phyloP scores from a whole-genome alignment of 2,113 vertebrate genomes.

The Myrmecobius fasciatus region DNA sequence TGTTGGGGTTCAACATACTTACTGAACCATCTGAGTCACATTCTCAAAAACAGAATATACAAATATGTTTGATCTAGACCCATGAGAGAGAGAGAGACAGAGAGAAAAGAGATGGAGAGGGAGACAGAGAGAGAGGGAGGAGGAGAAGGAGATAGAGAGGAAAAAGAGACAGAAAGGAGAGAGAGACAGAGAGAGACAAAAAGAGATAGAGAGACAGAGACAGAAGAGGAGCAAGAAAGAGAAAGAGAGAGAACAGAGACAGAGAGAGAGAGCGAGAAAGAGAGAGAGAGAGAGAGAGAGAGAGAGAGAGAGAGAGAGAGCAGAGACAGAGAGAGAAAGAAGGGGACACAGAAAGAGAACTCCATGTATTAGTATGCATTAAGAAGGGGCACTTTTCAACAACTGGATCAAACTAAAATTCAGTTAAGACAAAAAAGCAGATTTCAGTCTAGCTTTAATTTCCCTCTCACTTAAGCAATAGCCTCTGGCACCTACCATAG shows the following conservation, averaged over 20 bases:
- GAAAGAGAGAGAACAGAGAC: no score
- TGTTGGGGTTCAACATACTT: background rate
- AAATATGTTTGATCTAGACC: background rate
- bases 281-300: no score
- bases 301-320: no score
- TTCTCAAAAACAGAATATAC: background rate
- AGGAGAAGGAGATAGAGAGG: no score
- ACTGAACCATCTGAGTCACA: background rate
- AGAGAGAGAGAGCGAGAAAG: no score
- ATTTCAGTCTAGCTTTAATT: constrained; percentile 26
- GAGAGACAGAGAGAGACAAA: background rate
- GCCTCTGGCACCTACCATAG: rapidly evolving
- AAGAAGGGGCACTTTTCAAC: background rate
- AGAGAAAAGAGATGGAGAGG: no score
- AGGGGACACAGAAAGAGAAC: background rate
- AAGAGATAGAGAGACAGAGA: no score
- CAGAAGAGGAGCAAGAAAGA: no score
- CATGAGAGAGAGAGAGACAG: no score
- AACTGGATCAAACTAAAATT: background rate
- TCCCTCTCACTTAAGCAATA: background rate
- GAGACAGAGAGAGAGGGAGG: no score
- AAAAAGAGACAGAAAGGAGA: no score
- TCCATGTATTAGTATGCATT: background rate
- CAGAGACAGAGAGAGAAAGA: background rate
- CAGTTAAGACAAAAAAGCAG: constrained; percentile 12